A percentile compares a stretch with the other conserved stretches of the same genome.
Conservation (phyloP, 2,888 invertebrate species). For the Microchrysa polita region DNA sequence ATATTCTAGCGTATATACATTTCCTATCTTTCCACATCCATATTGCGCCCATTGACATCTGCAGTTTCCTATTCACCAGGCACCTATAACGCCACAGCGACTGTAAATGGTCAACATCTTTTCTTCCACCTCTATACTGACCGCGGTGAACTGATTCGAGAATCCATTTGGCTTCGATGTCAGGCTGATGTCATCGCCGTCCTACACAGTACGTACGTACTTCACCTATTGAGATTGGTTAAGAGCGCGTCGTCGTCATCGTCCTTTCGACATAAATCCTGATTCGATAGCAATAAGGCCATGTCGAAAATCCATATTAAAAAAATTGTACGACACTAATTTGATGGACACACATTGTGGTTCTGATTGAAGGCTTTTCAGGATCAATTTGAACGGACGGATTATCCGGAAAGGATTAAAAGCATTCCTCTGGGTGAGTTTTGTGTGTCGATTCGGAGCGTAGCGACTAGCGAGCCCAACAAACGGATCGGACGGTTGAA, state of each 20-base stretch:
- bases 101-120: not conserved
- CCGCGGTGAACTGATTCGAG: no score
- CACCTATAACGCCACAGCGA: not conserved
- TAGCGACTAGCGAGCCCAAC: no score
- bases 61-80: not conserved
- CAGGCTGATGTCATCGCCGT: not conserved
- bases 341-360: conserved; percentile 44
- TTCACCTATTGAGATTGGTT: not conserved
- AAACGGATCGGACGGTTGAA: not conserved
- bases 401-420: conserved; percentile 42
- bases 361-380: conserved; percentile 35
- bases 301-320: conserved; percentile 35
- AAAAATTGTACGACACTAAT: conserved; percentile 42
- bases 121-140: not conserved
- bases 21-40: no score
- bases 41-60: no score
- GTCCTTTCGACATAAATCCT: conserved; percentile 20
- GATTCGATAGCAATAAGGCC: conserved; percentile 34
- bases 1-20: no score
- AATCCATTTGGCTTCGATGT: not conserved
- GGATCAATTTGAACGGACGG: conserved; percentile 43
- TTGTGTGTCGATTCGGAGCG: not conserved
- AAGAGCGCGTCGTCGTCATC: no score
- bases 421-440: not conserved
- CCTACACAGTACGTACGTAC: not conserved